A percentile compares a stretch with the other conserved stretches of the same genome.
Evolutionary conservation across 2,113 vertebrate species (phyloP).

Genomic region (Aspiorhynchus laticeps): DNA sequence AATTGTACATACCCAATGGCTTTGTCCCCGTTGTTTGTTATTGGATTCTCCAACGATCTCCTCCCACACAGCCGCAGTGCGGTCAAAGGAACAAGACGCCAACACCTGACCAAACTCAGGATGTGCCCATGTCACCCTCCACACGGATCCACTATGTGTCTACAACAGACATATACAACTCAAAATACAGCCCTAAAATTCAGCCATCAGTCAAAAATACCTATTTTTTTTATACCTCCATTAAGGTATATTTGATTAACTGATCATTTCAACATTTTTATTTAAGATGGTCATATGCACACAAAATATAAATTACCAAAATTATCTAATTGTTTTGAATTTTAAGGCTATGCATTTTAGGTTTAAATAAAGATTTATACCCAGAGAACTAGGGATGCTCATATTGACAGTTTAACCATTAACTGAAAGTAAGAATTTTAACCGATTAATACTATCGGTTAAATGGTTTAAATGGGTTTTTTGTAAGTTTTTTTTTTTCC

Average conservation of each 20-base stretch:
- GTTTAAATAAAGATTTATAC: too few relatives aligned
- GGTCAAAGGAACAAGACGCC: conserved; percentile 95
- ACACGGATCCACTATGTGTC: conserved; percentile 97
- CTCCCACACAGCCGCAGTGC: conserved; percentile 97
- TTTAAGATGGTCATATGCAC: not conserved
- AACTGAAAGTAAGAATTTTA: too few relatives aligned
- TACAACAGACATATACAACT: conserved; percentile 58
- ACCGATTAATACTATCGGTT: too few relatives aligned
- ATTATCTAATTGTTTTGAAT: too few relatives aligned
- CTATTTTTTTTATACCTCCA: too few relatives aligned
- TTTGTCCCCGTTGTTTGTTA: conserved; percentile 94
- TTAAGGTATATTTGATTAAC: not conserved
- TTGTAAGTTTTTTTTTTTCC: too few relatives aligned
- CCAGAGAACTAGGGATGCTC: too few relatives aligned
- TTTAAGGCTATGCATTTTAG: too few relatives aligned
- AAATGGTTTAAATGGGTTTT: too few relatives aligned
- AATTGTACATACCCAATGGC: conserved; percentile 88
- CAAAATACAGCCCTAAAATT: not conserved
- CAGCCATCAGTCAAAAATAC: too few relatives aligned
- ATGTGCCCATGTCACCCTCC: conserved; percentile 97
- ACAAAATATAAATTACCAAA: not conserved
- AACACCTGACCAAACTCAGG: conserved; percentile 96
- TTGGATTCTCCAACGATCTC: conserved; percentile 99
- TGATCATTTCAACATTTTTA: not conserved
- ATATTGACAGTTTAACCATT: too few relatives aligned